phyloP scores from a whole-genome alignment of 2,888 invertebrate genomes.

The Drosophila kokeensis region DNA sequence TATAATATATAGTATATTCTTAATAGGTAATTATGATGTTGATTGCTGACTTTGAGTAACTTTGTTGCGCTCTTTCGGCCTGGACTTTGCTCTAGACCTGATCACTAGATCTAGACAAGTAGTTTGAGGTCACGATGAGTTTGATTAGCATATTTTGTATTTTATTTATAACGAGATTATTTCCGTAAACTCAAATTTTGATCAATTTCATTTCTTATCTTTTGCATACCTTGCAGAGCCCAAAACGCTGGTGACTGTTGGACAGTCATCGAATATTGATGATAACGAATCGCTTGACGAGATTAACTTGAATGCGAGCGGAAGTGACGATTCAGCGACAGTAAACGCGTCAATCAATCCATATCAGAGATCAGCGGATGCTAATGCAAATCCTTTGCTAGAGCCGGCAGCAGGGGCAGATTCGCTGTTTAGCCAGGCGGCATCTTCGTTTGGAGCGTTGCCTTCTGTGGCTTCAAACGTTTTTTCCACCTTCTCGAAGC shows the following conservation, averaged over 20 bases:
- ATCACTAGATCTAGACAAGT: slow-evolving; percentile 30
- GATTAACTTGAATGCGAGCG: slow-evolving; percentile 85
- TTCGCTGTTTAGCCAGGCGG: slow-evolving; percentile 82
- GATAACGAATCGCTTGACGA: slow-evolving; percentile 86
- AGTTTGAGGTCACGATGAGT: slow-evolving; percentile 41
- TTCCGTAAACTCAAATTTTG: slow-evolving; percentile 10
- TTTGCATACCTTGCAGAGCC: slow-evolving; percentile 70
- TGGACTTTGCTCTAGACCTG: not conserved
- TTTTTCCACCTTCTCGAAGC: slow-evolving; percentile 86
- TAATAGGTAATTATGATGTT: slow-evolving; percentile 8
- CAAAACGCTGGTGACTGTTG: slow-evolving; percentile 83
- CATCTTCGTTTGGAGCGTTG: slow-evolving; percentile 86
- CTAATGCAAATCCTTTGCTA: slow-evolving; percentile 77
- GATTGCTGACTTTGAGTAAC: not conserved
- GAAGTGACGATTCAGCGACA: slow-evolving; percentile 64
- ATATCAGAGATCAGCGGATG: slow-evolving; percentile 55
- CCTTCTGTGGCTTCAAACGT: slow-evolving; percentile 88
- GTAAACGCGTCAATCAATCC: slow-evolving; percentile 27
- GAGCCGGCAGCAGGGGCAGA: slow-evolving; percentile 66
- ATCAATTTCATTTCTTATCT: not conserved
- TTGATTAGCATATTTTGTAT: slow-evolving; percentile 55
- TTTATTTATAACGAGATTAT: slow-evolving; percentile 5
- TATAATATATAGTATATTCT: not conserved
- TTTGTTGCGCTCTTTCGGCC: not conserved
- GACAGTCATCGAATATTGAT: slow-evolving; percentile 82